These are phyloP conservation scores for Drosophila mauritiana DNA, from an alignment of 1,140 invertebrate genomes.

Conservation along the genomic window DNA sequence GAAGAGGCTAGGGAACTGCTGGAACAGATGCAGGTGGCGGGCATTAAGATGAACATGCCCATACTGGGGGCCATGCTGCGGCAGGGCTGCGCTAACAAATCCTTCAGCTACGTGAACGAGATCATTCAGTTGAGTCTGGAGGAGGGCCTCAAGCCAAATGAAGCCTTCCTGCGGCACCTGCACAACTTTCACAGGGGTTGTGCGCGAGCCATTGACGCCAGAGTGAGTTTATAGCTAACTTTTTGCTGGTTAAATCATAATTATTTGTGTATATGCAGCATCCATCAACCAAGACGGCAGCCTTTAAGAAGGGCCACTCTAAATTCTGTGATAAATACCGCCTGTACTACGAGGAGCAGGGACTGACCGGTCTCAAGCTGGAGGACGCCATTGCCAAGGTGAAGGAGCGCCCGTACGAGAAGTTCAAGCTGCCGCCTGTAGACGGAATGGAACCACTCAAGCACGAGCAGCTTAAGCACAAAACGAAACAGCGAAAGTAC, in stretches of 20 bases:
- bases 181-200: conserved; percentile 85
- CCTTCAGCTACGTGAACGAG: conserved; percentile 88
- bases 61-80: conserved; percentile 89
- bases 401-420: conserved; percentile 87
- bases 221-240: conserved; percentile 77
- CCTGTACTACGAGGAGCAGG: conserved; percentile 86
- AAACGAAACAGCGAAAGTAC: conserved; percentile 78
- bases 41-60: conserved; percentile 89
- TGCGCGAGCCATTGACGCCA: conserved; percentile 84
- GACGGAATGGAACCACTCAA: conserved; percentile 70
- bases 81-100: conserved; percentile 86
- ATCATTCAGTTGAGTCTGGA: conserved; percentile 88
- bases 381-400: conserved; percentile 84
- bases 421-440: conserved; percentile 84
- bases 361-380: conserved; percentile 84
- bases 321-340: conserved; percentile 86
- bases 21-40: conserved; percentile 88
- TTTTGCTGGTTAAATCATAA: neutral
- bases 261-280: conserved; percentile 40
- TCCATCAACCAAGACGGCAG: conserved; percentile 59
- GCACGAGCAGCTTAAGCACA: conserved; percentile 53
- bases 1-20: conserved; percentile 88
- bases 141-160: conserved; percentile 87
- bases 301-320: conserved; percentile 83
- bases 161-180: conserved; percentile 86